Percentiles rank a stretch among this genome's conserved stretches.
These are phyloP conservation scores for Mnemiopsis leidyi DNA, from an alignment of 37 sponge, comb jelly and placozoan genomes.

Conservation along the genomic window DNA sequence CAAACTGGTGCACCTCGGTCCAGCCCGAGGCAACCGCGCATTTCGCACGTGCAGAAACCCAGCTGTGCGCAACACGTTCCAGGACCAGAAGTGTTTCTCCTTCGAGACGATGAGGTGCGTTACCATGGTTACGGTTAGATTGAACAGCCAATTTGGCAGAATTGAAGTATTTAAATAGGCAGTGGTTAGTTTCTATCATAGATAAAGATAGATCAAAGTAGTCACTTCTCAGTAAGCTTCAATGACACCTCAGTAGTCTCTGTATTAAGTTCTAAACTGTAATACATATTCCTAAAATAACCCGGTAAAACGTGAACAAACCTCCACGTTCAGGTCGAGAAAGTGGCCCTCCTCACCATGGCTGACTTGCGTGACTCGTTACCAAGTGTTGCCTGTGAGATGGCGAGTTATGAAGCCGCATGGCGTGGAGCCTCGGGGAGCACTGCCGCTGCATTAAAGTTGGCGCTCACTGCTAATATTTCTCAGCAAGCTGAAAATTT, in stretches of 20 bases:
- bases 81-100: constrained; percentile 11
- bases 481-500: background rate
- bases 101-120: background rate
- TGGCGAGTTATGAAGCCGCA: constrained; percentile 51
- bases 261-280: no score
- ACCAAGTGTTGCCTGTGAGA: constrained; percentile 45
- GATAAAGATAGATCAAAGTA: no score
- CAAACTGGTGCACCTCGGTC: background rate
- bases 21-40: background rate
- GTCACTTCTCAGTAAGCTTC: no score
- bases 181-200: no score
- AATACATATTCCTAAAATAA: no score
- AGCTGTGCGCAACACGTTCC: constrained; percentile 26
- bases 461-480: background rate
- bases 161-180: no score
- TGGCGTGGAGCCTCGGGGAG: constrained; percentile 38
- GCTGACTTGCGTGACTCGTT: constrained; percentile 61
- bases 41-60: background rate
- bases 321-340: constrained; percentile 35
- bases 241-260: no score
- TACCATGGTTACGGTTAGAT: no score
- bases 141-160: no score
- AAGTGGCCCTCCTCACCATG: constrained; percentile 49
- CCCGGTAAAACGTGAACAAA: no score
- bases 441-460: constrained; percentile 6